These are phyloP conservation scores for Falco cherrug DNA, from an alignment of 2,797 vertebrate species.

Conservation along the genomic window DNA sequence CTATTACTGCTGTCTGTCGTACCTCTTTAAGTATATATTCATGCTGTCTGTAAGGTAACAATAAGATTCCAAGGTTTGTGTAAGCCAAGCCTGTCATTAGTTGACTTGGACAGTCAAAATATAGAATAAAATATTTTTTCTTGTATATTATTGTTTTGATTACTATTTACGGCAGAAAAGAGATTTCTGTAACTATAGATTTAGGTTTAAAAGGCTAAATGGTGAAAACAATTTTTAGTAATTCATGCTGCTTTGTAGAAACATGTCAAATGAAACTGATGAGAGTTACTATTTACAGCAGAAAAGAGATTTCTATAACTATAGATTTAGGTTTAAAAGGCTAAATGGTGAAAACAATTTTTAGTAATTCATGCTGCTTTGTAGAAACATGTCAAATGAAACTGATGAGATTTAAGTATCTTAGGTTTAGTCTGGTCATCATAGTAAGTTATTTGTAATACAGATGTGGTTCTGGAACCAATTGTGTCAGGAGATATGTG, in stretches of 20 bases:
- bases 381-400: neutral
- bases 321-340: neutral
- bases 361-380: neutral
- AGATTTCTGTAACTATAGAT: neutral
- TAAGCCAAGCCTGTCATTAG: neutral
- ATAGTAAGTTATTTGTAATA: conserved; percentile 1
- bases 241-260: no score
- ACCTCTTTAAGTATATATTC: neutral
- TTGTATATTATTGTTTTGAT: neutral
- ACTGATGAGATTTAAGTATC: conserved; percentile 12
- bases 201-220: no score
- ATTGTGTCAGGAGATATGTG: neutral
- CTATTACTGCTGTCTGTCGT: neutral
- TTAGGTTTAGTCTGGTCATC: neutral
- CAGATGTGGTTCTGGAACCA: conserved; percentile 21
- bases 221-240: no score
- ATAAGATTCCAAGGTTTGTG: neutral
- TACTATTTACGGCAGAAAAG: neutral
- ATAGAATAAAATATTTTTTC: neutral
- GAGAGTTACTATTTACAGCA: no score
- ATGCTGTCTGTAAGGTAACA: neutral
- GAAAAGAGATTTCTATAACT: neutral
- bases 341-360: neutral
- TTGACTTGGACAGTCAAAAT: neutral
- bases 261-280: no score